A percentile compares a stretch with the other conserved stretches of the same genome.
Evolutionary conservation across 2,888 invertebrate genomes (phyloP).

Genomic region (Panorpa germanica): DNA sequence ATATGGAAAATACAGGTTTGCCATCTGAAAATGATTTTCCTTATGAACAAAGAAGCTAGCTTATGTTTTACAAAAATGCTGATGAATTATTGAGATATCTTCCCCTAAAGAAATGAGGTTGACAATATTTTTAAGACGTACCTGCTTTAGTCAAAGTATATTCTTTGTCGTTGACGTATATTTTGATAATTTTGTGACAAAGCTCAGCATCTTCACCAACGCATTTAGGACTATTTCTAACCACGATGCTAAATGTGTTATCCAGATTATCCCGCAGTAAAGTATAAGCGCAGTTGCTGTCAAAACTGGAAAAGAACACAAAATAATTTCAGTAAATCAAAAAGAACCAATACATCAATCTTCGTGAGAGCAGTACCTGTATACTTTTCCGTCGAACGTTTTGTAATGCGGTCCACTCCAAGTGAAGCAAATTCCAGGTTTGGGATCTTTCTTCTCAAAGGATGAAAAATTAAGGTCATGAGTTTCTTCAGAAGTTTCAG

Average conservation of each 20-base stretch:
- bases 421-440: conserved; percentile 51
- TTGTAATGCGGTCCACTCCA: conserved; percentile 71
- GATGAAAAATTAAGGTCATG: no score
- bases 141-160: conserved; percentile 35
- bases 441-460: no score
- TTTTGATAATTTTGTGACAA: conserved; percentile 49
- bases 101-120: neutral
- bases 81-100: no score
- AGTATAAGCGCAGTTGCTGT: conserved; percentile 57
- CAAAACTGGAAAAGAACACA: conserved; percentile 33
- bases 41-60: neutral
- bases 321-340: conserved; percentile 11
- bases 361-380: conserved; percentile 38
- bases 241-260: conserved; percentile 48
- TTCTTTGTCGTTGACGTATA: conserved; percentile 49
- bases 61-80: no score
- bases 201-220: conserved; percentile 31
- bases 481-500: no score
- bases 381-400: conserved; percentile 68
- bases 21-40: conserved; percentile 24
- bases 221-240: conserved; percentile 30
- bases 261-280: conserved; percentile 49
- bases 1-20: conserved; percentile 31
- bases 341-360: conserved; percentile 11
- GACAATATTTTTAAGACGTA: no score